Evolutionary conservation across 2,888 invertebrate genomes (phyloP), one percentile per base, ranked within the genome.

Genomic region (Agonopterix alstromeriana): DNA sequence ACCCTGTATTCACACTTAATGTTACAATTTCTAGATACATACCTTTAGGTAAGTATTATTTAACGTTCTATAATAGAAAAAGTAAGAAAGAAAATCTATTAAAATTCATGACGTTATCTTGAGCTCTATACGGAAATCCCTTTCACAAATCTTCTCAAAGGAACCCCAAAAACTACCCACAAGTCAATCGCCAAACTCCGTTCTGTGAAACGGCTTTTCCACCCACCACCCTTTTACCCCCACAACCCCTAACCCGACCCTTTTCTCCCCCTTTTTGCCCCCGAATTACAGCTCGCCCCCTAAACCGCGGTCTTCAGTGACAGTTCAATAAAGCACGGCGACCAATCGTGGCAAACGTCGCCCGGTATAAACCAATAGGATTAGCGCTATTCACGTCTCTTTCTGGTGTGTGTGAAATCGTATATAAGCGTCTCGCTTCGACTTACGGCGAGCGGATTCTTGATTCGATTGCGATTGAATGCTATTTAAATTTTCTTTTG

Each of bases 281-380:
- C 83, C 80, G 73, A 84, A 84, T 85, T 83, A 84, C 83, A 72
- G 77, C 72, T 82, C 73, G 68, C 82, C 84, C 80, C 86, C 84
- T 78, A 76, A 84, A 83, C 84, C 81, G 74, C 82, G 76, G 79
- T 82, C 82, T 80, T 82, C 86, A 82, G 84, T 87, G 88, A 87
- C 87, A 87, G 86, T 87, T 86, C 86, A 88, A 86, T 87, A 87
- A 82, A 82, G 82, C 85, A 85, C 75, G 61, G 71, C 82, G 82
- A 87, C 88, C 88, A 88, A 88, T 88, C 85, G 76, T 70, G 77
- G 86, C 87, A 88, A 88, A 88, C 84, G 84, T 88, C 88, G 88
- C 75, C 78, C 65, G 70, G 80, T 87, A 83, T 88, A 88, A 87
- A 86, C 88, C 88, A 88, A 87, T 87, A 85, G 88, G 88, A 88